Evolutionary conservation across 2,888 invertebrate species (phyloP).

Genomic region (Polydrusus cervinus): DNA sequence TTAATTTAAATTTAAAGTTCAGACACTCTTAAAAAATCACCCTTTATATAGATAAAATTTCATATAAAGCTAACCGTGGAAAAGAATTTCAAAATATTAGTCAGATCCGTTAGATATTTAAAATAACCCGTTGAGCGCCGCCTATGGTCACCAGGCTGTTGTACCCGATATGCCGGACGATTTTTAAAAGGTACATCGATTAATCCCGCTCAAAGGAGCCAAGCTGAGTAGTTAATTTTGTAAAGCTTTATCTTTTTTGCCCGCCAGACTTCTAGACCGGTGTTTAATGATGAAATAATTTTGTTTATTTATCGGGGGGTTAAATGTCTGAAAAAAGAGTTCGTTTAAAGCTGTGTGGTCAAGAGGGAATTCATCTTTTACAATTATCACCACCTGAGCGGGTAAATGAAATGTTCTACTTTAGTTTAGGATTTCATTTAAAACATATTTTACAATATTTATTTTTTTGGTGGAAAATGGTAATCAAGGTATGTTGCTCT

Average conservation of each 20-base stretch:
- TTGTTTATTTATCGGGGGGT: slow-evolving; percentile 24
- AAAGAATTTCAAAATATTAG: too few species aligned
- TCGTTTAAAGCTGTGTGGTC: slow-evolving; percentile 4
- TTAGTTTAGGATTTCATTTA: too few species aligned
- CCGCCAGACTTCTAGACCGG: slow-evolving; percentile 18
- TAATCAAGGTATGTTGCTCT: too few species aligned
- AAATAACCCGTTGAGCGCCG: not conserved
- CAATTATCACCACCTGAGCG: too few species aligned
- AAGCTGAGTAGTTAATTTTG: slow-evolving; percentile 46
- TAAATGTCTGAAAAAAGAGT: slow-evolving; percentile 2
- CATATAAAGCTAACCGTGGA: too few species aligned
- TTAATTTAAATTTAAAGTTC: too few species aligned
- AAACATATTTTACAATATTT: too few species aligned
- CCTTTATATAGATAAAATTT: too few species aligned
- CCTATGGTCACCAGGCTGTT: not conserved
- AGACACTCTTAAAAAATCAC: too few species aligned
- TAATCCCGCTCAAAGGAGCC: slow-evolving; percentile 41
- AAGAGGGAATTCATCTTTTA: not conserved
- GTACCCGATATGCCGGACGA: slow-evolving; percentile 18
- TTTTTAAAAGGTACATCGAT: slow-evolving; percentile 41
- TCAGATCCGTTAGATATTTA: too few species aligned
- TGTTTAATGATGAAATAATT: slow-evolving; percentile 37
- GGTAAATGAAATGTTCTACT: too few species aligned
- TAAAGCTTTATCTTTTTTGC: slow-evolving; percentile 41
- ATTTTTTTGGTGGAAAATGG: too few species aligned